phyloP scores from a whole-genome alignment of 2,797 vertebrate species.

The Esox lucius region DNA sequence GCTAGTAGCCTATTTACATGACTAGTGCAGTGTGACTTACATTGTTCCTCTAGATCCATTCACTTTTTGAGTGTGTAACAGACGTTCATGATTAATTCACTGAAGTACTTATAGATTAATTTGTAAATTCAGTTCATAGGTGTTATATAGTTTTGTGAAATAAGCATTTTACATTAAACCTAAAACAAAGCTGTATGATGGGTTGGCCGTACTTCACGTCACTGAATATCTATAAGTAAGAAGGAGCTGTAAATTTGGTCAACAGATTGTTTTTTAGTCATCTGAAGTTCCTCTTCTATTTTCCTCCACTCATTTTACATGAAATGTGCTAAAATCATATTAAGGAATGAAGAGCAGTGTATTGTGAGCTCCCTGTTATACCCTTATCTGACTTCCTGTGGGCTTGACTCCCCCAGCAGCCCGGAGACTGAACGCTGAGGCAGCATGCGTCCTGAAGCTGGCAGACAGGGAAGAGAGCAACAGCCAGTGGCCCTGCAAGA shows the following conservation, averaged over 20 bases:
- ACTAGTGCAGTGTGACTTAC: background rate
- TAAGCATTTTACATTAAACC: background rate
- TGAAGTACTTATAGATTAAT: background rate
- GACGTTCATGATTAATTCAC: background rate
- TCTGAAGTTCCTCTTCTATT: background rate
- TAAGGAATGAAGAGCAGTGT: background rate
- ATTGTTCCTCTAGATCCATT: background rate
- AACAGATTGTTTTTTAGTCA: background rate
- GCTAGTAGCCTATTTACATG: background rate
- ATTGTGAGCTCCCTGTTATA: background rate
- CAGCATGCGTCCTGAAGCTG: slow-evolving; percentile 64
- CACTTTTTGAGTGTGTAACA: background rate
- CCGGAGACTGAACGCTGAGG: slow-evolving; percentile 67
- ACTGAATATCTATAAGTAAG: background rate
- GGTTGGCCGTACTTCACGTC: background rate
- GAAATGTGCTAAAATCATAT: background rate
- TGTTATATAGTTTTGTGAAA: background rate
- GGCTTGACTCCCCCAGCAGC: slow-evolving; percentile 55
- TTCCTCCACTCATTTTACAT: background rate
- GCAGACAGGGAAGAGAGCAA: slow-evolving; percentile 74
- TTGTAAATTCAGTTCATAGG: background rate
- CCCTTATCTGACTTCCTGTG: slow-evolving; percentile 7
- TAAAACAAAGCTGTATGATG: background rate
- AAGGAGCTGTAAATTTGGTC: background rate
- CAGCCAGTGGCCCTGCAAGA: slow-evolving; percentile 63